phyloP scores from a whole-genome alignment of 2,888 invertebrate genomes.

The Volucella inanis region DNA sequence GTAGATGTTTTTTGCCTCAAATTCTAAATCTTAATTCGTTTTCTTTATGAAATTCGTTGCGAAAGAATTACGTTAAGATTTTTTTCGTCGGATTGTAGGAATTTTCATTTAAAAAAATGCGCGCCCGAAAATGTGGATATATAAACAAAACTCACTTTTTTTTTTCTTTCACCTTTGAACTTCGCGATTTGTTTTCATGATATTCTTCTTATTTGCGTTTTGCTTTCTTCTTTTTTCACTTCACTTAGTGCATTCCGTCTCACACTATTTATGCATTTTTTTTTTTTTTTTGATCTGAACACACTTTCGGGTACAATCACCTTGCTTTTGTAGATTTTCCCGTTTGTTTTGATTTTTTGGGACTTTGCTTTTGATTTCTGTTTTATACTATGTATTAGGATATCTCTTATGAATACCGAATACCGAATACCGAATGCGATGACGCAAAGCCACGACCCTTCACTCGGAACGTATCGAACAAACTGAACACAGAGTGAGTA shows the following conservation, averaged over 20 bases:
- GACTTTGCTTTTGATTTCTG: conserved; percentile 23
- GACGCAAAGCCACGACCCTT: conserved; percentile 39
- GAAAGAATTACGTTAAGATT: neutral
- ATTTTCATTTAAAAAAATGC: conserved; percentile 28
- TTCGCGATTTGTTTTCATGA: conserved; percentile 55
- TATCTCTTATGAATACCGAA: conserved; percentile 32
- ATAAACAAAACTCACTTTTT: conserved; percentile 63
- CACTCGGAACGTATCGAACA: conserved; percentile 59
- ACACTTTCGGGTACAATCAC: conserved; percentile 71
- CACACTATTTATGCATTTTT: conserved; percentile 33
- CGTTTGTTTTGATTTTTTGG: conserved; percentile 62
- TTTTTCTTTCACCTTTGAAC: conserved; percentile 65
- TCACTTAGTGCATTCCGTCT: conserved; percentile 40
- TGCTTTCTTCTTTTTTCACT: conserved; percentile 44
- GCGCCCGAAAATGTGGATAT: conserved; percentile 31
- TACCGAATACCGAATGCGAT: conserved; percentile 36
- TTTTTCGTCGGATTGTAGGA: neutral
- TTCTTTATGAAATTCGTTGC: neutral
- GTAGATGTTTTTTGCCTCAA: conserved; percentile 44
- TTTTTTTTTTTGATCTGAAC: conserved; percentile 59
- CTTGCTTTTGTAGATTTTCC: conserved; percentile 68
- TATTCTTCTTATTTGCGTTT: conserved; percentile 27
- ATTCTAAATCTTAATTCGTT: conserved; percentile 14
- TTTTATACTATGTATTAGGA: conserved; percentile 45
- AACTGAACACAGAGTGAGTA: conserved; percentile 43